A percentile compares a stretch with the other conserved stretches of the same genome.
Conservation (phyloP, 2,888 invertebrate genomes). For the Mesorhabditis belari region DNA sequence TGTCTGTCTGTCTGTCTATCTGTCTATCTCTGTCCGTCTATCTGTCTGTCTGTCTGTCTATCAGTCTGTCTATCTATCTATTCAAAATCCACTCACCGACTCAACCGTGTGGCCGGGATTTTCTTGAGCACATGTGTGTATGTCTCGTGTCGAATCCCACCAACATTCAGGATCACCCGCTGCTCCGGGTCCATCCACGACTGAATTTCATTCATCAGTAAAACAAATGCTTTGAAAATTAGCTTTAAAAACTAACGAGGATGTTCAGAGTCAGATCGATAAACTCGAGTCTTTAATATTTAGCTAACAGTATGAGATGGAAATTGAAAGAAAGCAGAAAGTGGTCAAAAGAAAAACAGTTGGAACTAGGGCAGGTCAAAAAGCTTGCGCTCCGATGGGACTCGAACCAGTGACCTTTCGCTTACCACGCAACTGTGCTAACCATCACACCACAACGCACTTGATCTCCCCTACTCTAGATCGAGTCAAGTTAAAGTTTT, state of each 20-base stretch:
- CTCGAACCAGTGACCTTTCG: no score
- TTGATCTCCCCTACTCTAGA: no score
- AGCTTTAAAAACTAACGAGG: not conserved
- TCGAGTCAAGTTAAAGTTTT: no score
- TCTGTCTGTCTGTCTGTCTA: no score
- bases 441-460: no score
- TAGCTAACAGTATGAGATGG: not conserved
- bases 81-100: constrained; percentile 9
- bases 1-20: no score
- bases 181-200: constrained; percentile 72
- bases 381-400: no score
- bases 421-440: no score
- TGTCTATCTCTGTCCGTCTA: no score
- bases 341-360: no score
- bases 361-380: no score
- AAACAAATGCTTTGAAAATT: not conserved
- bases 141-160: constrained; percentile 74
- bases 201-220: constrained; percentile 20
- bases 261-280: not conserved
- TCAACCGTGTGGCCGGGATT: constrained; percentile 75
- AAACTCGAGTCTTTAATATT: not conserved
- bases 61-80: no score
- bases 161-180: constrained; percentile 82
- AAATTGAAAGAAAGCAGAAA: not conserved
- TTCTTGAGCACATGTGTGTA: constrained; percentile 68